Conservation (phyloP, 2,888 invertebrate species). For the Spicauda simplicius region DNA sequence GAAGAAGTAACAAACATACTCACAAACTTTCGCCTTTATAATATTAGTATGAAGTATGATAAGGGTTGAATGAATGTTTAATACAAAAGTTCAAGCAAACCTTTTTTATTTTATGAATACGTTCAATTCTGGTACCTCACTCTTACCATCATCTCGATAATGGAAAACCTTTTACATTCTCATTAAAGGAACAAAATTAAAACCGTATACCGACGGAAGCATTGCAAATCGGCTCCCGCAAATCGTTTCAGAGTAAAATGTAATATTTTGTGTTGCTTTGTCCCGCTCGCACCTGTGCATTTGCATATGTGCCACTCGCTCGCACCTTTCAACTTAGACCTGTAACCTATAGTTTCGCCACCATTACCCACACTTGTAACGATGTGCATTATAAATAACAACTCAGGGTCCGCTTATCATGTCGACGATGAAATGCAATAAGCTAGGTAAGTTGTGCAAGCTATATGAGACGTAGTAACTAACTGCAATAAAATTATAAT, state of each 20-base stretch:
- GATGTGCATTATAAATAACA: constrained; percentile 33
- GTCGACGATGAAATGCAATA: constrained; percentile 1
- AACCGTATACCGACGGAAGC: constrained; percentile 27
- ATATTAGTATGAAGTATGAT: too few relatives aligned
- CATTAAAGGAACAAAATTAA: constrained; percentile 28
- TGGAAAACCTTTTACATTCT: constrained; percentile 29
- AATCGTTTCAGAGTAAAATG: constrained; percentile 34
- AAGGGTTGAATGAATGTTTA: too few relatives aligned
- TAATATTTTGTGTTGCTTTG: constrained; percentile 31
- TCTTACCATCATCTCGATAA: constrained; percentile 2
- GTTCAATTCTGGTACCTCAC: constrained; percentile 16
- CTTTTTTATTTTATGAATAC: background rate
- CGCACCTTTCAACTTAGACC: constrained; percentile 29
- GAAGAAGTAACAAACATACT: too few relatives aligned
- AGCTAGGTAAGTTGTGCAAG: background rate
- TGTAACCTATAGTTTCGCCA: constrained; percentile 33
- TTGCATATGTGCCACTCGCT: constrained; percentile 1
- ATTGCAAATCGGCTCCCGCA: constrained; percentile 33
- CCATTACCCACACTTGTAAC: constrained; percentile 33
- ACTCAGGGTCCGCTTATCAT: constrained; percentile 3
- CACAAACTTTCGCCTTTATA: too few relatives aligned
- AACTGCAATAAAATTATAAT: background rate
- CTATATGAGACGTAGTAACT: background rate
- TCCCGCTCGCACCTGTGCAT: background rate
- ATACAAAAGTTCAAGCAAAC: background rate